These are phyloP conservation scores for Sciaenops ocellatus DNA, from an alignment of 2,797 vertebrate species.

Conservation along the genomic window DNA sequence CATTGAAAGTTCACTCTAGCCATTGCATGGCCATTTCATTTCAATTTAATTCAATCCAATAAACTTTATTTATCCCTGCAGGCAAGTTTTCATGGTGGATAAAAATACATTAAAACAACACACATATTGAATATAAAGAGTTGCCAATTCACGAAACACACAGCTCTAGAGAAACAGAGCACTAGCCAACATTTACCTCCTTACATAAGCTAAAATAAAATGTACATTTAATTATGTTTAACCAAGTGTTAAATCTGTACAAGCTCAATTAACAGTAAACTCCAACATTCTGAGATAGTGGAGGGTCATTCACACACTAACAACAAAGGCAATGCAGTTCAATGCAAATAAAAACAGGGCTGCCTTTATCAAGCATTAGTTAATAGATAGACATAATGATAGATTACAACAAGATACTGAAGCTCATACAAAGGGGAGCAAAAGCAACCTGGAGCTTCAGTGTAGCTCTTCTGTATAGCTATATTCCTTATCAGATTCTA, in stretches of 20 bases:
- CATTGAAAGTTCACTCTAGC: constrained; percentile 63
- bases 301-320: constrained; percentile 8
- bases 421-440: constrained; percentile 25
- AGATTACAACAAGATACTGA: constrained; percentile 15
- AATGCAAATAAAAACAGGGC: constrained; percentile 11
- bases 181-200: background rate
- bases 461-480: constrained; percentile 26
- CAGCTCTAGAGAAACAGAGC: background rate
- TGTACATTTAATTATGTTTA: background rate
- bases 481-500: constrained; percentile 44
- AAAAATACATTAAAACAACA: constrained; percentile 73
- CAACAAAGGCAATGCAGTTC: background rate
- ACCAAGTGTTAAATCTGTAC: background rate
- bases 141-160: constrained; percentile 22
- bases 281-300: background rate
- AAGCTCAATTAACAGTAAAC: constrained; percentile 1
- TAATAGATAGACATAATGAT: constrained; percentile 12
- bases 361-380: constrained; percentile 4
- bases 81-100: constrained; percentile 66
- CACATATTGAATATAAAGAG: constrained; percentile 52
- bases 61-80: constrained; percentile 75
- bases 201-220: background rate
- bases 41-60: constrained; percentile 76
- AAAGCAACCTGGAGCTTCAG: constrained; percentile 35
- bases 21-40: constrained; percentile 66